These are phyloP conservation scores for Galerucella calmariensis DNA, from an alignment of 2,888 invertebrate genomes.

Conservation along the genomic window DNA sequence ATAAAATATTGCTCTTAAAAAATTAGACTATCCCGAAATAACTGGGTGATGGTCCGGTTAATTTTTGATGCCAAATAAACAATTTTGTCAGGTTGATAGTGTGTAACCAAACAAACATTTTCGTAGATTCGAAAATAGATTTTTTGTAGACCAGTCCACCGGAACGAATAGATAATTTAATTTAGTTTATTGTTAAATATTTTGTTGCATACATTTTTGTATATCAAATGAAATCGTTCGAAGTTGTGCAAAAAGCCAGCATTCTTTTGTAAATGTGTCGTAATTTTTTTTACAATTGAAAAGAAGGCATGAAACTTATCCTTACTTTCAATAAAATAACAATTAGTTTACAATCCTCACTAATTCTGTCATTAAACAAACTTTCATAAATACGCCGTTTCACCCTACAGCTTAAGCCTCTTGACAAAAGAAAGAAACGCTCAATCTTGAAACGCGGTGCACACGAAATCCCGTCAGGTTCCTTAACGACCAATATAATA, in stretches of 20 bases:
- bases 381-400: too few relatives aligned
- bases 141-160: neutral
- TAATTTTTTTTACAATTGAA: neutral
- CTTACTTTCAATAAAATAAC: too few relatives aligned
- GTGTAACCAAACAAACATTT: neutral
- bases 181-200: neutral
- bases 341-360: too few relatives aligned
- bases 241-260: neutral
- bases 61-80: neutral
- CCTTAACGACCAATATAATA: too few relatives aligned
- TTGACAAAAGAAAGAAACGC: too few relatives aligned
- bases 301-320: neutral
- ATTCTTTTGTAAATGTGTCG: neutral
- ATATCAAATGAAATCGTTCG: neutral
- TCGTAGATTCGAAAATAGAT: slow-evolving; percentile 4
- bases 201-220: neutral
- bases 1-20: neutral
- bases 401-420: too few relatives aligned
- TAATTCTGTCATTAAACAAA: too few relatives aligned
- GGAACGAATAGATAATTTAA: neutral
- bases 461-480: too few relatives aligned
- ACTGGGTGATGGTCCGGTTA: neutral
- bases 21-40: neutral
- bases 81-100: neutral
- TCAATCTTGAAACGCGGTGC: too few relatives aligned